A percentile compares a stretch with the other conserved stretches of the same genome.
Evolutionary conservation across 2,797 vertebrate species (phyloP).

Genomic region (Meda fulgida): DNA sequence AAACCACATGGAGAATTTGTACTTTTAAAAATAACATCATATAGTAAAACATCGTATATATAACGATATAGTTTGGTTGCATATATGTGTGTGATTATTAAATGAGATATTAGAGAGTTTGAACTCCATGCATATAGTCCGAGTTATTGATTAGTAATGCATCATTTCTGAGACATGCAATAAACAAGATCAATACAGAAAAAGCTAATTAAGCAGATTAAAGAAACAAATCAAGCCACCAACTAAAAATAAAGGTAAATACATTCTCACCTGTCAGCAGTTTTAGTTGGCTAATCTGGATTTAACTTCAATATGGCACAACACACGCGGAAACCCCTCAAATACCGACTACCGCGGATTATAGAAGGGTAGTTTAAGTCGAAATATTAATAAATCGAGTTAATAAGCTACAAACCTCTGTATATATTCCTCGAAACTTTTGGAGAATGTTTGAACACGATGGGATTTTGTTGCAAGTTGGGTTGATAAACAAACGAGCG

Average conservation of each 20-base stretch:
- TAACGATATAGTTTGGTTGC: neutral
- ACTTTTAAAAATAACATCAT: neutral
- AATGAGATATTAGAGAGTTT: neutral
- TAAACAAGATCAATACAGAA: neutral
- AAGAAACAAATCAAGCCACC: neutral
- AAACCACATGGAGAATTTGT: neutral
- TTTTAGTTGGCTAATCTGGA: slow-evolving; percentile 20
- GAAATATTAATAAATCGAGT: neutral
- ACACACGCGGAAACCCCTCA: slow-evolving; percentile 9
- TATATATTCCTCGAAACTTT: slow-evolving; percentile 8
- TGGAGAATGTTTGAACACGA: neutral
- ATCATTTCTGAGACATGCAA: neutral
- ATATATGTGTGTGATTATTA: neutral
- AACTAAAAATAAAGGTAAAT: neutral
- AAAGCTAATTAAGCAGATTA: neutral
- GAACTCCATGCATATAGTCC: neutral
- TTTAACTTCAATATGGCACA: slow-evolving; percentile 15
- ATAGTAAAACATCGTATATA: neutral
- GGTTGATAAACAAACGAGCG: slow-evolving; percentile 43
- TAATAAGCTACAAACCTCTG: neutral
- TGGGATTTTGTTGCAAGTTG: slow-evolving; percentile 23
- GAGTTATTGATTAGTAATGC: slow-evolving; percentile 7
- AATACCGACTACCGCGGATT: neutral
- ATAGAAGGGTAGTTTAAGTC: neutral
- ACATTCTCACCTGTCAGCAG: slow-evolving; percentile 31